phyloP scores from a whole-genome alignment of 2,113 vertebrate species.

The Dissostichus mawsoni region DNA sequence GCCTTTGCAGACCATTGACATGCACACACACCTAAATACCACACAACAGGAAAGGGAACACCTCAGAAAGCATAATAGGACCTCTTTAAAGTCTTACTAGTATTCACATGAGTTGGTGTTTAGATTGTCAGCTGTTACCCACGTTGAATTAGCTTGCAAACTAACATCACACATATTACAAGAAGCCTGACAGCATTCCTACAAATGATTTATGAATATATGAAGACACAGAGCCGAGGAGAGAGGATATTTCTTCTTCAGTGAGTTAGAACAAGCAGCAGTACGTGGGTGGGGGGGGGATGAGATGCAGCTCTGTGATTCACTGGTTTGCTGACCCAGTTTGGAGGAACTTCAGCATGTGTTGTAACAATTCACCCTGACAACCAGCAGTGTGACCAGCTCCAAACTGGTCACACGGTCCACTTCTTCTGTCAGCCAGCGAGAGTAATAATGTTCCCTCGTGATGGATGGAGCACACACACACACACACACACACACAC shows the following conservation, averaged over 20 bases:
- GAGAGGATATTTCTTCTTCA: slow-evolving; percentile 55
- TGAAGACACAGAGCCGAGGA: slow-evolving; percentile 48
- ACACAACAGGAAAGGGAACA: no score
- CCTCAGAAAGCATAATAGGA: no score
- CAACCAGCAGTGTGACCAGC: slow-evolving; percentile 59
- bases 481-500: background rate
- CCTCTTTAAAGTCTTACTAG: slow-evolving; percentile 1
- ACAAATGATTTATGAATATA: slow-evolving; percentile 54
- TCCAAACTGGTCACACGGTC: slow-evolving; percentile 39
- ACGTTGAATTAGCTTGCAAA: background rate
- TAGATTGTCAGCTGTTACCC: background rate
- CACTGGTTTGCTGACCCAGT: slow-evolving; percentile 67
- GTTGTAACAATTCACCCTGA: slow-evolving; percentile 68
- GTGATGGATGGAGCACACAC: slow-evolving; percentile 14
- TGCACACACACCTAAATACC: no score
- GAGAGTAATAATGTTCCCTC: slow-evolving; percentile 39
- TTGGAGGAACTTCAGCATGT: slow-evolving; percentile 60
- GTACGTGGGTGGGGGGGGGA: slow-evolving; percentile 54
- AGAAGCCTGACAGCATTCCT: slow-evolving; percentile 32
- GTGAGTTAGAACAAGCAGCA: slow-evolving; percentile 52
- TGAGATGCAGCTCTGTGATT: slow-evolving; percentile 61
- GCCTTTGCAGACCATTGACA: no score
- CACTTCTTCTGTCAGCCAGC: slow-evolving; percentile 25
- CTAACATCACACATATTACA: background rate
- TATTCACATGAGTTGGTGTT: background rate